phyloP scores from a whole-genome alignment of 2,797 vertebrate genomes.

The Sorex maritimensis region DNA sequence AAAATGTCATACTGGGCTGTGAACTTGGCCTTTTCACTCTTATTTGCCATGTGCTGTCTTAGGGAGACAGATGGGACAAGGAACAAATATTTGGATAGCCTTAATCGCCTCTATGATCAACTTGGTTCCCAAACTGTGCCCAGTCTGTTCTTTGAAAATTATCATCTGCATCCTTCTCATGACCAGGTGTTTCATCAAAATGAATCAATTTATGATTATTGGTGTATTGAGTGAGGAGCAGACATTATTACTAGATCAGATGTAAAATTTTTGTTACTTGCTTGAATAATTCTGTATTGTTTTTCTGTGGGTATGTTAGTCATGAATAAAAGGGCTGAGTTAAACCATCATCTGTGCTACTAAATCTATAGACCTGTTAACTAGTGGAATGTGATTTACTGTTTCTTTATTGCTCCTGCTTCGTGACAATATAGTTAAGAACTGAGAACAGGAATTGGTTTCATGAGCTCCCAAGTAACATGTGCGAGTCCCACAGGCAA shows the following conservation, averaged over 20 bases:
- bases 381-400: background rate
- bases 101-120: constrained; percentile 58
- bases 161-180: constrained; percentile 59
- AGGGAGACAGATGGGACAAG: constrained; percentile 75
- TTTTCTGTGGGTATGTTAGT: constrained; percentile 19
- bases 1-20: constrained; percentile 18
- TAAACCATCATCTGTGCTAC: constrained; percentile 24
- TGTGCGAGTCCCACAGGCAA: background rate
- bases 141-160: constrained; percentile 76
- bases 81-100: constrained; percentile 82
- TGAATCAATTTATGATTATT: constrained; percentile 52
- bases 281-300: constrained; percentile 41
- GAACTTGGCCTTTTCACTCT: constrained; percentile 61
- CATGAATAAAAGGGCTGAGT: constrained; percentile 51
- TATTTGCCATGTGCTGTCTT: constrained; percentile 54
- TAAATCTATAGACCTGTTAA: constrained; percentile 39
- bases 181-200: constrained; percentile 68
- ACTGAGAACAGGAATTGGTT: constrained; percentile 43
- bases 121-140: constrained; percentile 76
- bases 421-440: background rate
- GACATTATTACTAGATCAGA: constrained; percentile 11
- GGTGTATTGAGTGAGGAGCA: background rate
- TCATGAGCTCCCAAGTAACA: background rate
- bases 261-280: constrained; percentile 32
- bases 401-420: constrained; percentile 51